Evolutionary conservation across 2,113 vertebrate genomes (phyloP).

Genomic region (Zosterops pallidus): DNA sequence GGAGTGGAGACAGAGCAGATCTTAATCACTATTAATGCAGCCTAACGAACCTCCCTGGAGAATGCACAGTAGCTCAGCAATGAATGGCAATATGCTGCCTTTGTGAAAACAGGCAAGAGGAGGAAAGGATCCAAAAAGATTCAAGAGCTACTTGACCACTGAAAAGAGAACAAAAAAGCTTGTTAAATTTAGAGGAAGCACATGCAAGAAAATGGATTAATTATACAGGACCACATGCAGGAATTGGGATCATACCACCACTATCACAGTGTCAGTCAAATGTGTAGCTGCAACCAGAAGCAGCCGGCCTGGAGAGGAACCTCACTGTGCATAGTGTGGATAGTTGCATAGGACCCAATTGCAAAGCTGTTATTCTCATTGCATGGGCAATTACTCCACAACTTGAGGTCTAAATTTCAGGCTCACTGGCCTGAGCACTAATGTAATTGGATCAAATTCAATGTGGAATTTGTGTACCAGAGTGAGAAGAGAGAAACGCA

Average conservation of each 20-base stretch:
- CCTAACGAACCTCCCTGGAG: not conserved
- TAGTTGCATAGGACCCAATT: not conserved
- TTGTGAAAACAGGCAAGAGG: not conserved
- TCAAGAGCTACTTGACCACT: not conserved
- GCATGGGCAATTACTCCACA: constrained; percentile 10
- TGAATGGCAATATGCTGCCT: not conserved
- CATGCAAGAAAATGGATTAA: not conserved
- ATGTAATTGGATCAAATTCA: constrained; percentile 24
- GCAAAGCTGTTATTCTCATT: not conserved
- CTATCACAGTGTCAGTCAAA: not conserved
- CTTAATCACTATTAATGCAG: not conserved
- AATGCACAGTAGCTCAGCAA: not conserved
- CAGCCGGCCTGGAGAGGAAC: not conserved
- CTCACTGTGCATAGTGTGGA: not conserved
- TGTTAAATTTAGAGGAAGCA: not conserved
- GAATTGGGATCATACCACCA: not conserved
- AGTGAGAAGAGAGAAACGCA: not conserved
- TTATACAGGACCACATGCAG: not conserved
- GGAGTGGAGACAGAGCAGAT: not conserved
- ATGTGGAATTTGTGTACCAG: not conserved
- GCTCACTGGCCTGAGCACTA: not conserved
- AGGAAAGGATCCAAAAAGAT: not conserved
- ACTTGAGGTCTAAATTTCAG: constrained; percentile 22
- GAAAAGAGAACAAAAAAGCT: not conserved
- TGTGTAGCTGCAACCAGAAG: not conserved